Percentiles rank a stretch among this genome's conserved stretches.
phyloP scores from a whole-genome alignment of 2,888 invertebrate genomes.

The Lasioglossum oenotherae region DNA sequence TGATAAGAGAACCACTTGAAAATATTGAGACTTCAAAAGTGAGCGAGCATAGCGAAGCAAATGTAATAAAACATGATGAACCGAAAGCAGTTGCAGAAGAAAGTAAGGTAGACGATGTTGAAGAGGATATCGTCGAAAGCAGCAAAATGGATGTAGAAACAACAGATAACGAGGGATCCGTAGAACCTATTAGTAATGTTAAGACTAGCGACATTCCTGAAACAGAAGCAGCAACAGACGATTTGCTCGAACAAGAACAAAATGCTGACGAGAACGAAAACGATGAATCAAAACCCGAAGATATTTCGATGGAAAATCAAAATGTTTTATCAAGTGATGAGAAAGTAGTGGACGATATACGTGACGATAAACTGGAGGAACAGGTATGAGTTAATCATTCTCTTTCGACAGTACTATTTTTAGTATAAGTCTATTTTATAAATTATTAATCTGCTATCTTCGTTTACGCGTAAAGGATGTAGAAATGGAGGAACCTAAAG shows the following conservation, averaged over 20 bases:
- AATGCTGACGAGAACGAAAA: constrained; percentile 51
- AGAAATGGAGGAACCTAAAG: constrained; percentile 81
- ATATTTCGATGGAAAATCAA: constrained; percentile 30
- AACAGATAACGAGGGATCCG: constrained; percentile 49
- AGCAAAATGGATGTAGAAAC: constrained; percentile 68
- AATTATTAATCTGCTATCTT: constrained; percentile 28
- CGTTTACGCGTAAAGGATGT: constrained; percentile 71
- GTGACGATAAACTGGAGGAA: constrained; percentile 30
- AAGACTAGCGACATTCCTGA: constrained; percentile 48
- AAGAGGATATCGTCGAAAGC: constrained; percentile 20
- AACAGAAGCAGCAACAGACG: constrained; percentile 29
- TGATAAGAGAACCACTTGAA: constrained; percentile 1
- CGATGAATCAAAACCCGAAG: constrained; percentile 57
- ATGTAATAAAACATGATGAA: constrained; percentile 15
- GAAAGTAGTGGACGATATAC: constrained; percentile 37
- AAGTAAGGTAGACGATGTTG: constrained; percentile 5
- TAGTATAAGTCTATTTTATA: constrained; percentile 9
- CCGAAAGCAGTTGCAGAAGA: background rate
- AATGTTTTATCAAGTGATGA: background rate
- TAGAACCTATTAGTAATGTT: constrained; percentile 58
- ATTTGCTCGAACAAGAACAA: constrained; percentile 28
- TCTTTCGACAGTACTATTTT: background rate
- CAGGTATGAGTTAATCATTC: constrained; percentile 48
- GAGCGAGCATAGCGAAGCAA: background rate
- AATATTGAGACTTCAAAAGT: background rate